phyloP scores from a whole-genome alignment of 2,113 vertebrate genomes.

The Mobula birostris region DNA sequence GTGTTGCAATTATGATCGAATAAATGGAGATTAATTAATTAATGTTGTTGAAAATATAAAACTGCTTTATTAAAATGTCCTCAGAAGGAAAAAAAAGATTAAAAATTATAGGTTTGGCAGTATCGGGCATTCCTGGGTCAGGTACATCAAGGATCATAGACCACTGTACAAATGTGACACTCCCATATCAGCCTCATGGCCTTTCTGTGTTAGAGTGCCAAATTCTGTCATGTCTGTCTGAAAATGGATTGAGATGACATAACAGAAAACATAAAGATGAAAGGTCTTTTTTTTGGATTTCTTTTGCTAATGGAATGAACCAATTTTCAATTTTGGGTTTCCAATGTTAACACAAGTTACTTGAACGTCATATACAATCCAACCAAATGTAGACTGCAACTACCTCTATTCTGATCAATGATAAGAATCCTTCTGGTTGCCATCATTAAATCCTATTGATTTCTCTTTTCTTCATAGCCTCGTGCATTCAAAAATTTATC shows the following conservation, averaged over 20 bases:
- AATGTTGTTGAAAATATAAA: neutral
- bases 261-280: neutral
- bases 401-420: neutral
- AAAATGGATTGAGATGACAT: neutral
- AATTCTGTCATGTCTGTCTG: neutral
- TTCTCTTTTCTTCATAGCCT: neutral
- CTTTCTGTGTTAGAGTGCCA: slow-evolving; percentile 4
- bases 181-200: neutral
- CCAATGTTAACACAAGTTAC: neutral
- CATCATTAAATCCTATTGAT: neutral
- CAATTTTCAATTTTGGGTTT: neutral
- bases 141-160: neutral
- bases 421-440: neutral
- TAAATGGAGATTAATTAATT: neutral
- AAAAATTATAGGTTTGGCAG: neutral
- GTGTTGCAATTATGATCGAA: neutral
- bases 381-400: neutral
- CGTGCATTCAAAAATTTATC: neutral
- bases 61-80: neutral
- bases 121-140: neutral
- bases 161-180: neutral
- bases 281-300: neutral
- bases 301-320: neutral
- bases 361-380: neutral
- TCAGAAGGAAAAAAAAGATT: neutral